Evolutionary conservation across 2,888 invertebrate genomes (phyloP).

Genomic region (Noctuana brunneofusca): DNA sequence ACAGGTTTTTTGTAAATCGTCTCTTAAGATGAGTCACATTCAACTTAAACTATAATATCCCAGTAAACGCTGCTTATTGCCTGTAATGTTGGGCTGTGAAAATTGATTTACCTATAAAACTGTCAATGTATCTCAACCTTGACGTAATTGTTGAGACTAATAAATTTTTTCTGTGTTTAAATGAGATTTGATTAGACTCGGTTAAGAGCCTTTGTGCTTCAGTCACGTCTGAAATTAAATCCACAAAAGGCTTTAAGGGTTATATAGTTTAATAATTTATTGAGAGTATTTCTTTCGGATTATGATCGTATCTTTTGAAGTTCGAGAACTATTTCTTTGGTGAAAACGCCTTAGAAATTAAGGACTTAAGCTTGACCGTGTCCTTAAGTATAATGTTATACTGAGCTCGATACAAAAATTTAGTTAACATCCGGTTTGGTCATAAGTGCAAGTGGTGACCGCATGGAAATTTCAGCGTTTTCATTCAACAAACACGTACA

Average conservation of each 20-base stretch:
- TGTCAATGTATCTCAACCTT: background rate
- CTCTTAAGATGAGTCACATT: background rate
- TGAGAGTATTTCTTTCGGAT: background rate
- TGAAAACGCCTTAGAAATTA: background rate
- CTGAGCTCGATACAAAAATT: too few relatives aligned
- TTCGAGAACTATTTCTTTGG: background rate
- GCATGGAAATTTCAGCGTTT: too few relatives aligned
- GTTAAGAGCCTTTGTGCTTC: background rate
- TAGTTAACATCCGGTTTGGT: too few relatives aligned
- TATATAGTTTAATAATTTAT: conserved; percentile 2
- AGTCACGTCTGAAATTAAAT: conserved; percentile 2
- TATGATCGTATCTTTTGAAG: background rate
- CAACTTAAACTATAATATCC: too few relatives aligned
- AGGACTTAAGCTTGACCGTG: background rate
- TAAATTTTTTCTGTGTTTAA: background rate
- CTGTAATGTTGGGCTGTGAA: background rate
- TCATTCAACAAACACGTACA: too few relatives aligned
- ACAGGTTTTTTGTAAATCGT: conserved; percentile 6
- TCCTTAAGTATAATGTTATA: background rate
- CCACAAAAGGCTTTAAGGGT: background rate
- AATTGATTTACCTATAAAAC: background rate
- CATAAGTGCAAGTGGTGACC: too few relatives aligned
- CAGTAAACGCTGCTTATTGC: background rate
- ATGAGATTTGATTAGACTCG: background rate
- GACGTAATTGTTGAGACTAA: background rate